These are phyloP conservation scores for Noctua pronuba DNA, from an alignment of 2,888 invertebrate genomes.

Conservation along the genomic window DNA sequence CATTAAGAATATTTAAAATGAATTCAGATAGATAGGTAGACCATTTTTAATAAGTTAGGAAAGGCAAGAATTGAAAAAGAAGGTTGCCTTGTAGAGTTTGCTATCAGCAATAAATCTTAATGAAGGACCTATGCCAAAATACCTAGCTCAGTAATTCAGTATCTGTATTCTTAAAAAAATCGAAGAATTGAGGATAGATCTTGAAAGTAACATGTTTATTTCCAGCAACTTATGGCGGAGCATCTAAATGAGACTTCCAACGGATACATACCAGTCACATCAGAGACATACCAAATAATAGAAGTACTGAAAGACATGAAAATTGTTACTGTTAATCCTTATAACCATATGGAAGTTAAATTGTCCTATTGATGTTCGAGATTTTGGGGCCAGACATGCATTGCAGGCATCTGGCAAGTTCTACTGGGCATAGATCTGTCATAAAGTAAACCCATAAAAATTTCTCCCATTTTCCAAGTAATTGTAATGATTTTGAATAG, in stretches of 20 bases:
- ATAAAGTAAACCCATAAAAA: neutral
- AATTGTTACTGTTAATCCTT: conserved; percentile 81
- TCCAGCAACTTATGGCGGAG: conserved; percentile 81
- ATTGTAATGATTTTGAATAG: neutral
- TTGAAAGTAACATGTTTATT: conserved; percentile 45
- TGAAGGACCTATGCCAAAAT: neutral
- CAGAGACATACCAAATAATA: conserved; percentile 76
- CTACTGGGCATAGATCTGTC: neutral
- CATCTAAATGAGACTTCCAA: conserved; percentile 73
- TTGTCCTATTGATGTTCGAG: conserved; percentile 72
- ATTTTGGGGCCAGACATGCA: neutral
- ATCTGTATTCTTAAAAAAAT: neutral
- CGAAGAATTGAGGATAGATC: neutral
- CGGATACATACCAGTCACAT: conserved; percentile 78
- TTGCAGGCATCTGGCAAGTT: neutral
- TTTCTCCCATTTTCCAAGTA: neutral
- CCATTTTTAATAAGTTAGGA: too few relatives aligned
- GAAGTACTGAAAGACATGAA: conserved; percentile 80
- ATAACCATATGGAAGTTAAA: conserved; percentile 83
- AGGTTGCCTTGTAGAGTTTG: too few relatives aligned
- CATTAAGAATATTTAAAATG: neutral
- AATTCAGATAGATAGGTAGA: neutral
- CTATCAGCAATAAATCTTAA: neutral
- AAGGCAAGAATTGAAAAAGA: too few relatives aligned
- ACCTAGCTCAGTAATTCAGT: neutral